Percentiles rank a stretch among this genome's conserved stretches.
Conservation (phyloP, 2,113 vertebrate species). For the Pandion haliaetus region DNA sequence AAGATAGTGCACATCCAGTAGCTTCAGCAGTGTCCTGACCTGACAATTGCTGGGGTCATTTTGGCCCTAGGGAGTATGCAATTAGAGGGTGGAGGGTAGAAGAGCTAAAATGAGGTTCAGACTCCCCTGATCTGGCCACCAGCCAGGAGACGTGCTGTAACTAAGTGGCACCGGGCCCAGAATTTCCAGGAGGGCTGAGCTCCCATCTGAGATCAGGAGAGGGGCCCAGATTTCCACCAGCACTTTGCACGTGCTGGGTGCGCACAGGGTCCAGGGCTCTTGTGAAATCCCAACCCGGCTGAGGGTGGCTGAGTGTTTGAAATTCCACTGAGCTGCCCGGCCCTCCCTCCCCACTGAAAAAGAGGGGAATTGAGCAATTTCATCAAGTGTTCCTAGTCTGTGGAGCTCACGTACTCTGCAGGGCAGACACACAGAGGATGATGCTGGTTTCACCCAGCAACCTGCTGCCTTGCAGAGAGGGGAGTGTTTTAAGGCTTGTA, state of each 20-base stretch:
- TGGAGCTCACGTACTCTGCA: not conserved
- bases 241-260: not conserved
- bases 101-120: not conserved
- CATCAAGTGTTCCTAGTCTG: not conserved
- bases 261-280: not conserved
- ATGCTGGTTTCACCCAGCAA: not conserved
- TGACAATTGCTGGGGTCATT: not conserved
- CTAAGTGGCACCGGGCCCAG: not conserved
- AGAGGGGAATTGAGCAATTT: slow-evolving; percentile 37
- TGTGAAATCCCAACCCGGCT: slow-evolving; percentile 17
- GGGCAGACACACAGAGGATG: not conserved
- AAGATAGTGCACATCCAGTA: rapidly evolving
- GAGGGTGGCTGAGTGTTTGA: slow-evolving; percentile 16
- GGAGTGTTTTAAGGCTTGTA: not conserved
- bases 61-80: not conserved
- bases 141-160: slow-evolving; percentile 47
- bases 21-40: not conserved
- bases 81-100: not conserved
- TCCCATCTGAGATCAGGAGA: not conserved
- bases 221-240: not conserved
- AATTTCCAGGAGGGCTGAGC: slow-evolving; percentile 25
- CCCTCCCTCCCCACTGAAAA: not conserved
- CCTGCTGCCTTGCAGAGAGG: not conserved
- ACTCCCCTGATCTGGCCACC: not conserved
- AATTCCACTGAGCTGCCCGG: not conserved